Evolutionary conservation across 2,888 invertebrate genomes (phyloP).

Genomic region (Plagodis pulveraria): DNA sequence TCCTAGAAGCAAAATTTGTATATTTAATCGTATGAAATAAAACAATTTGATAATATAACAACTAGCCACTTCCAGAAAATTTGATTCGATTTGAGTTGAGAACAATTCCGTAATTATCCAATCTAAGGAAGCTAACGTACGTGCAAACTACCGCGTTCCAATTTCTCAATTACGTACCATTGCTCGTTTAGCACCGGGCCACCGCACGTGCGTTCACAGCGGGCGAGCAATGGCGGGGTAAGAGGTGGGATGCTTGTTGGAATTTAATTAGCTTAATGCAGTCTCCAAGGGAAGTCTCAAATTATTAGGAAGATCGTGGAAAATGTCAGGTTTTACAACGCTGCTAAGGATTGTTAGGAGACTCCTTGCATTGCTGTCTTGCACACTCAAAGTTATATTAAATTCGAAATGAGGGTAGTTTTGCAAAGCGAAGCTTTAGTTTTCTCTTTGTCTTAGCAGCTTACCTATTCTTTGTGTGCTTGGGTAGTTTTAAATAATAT

Average conservation of each 20-base stretch:
- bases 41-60: constrained; percentile 1
- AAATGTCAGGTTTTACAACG: constrained; percentile 18
- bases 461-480: too few relatives aligned
- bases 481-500: too few relatives aligned
- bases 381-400: constrained; percentile 2
- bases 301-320: constrained; percentile 15
- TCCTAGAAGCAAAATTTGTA: too few relatives aligned
- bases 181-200: constrained; percentile 21
- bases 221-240: constrained; percentile 12
- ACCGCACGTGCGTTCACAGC: constrained; percentile 8
- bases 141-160: constrained; percentile 29
- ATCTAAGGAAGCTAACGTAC: constrained; percentile 28
- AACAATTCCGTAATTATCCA: constrained; percentile 30
- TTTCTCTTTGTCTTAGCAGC: too few relatives aligned
- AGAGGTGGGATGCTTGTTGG: constrained; percentile 5
- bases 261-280: constrained; percentile 29
- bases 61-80: constrained; percentile 20
- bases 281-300: constrained; percentile 12
- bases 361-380: constrained; percentile 7
- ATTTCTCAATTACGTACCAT: constrained; percentile 33
- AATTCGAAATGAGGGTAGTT: neutral
- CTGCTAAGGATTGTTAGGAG: constrained; percentile 8
- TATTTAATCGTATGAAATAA: too few relatives aligned
- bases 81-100: constrained; percentile 22
- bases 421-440: neutral